These are phyloP conservation scores for Chelidonichthys spinosus DNA, from an alignment of 2,797 vertebrate genomes.

Conservation along the genomic window DNA sequence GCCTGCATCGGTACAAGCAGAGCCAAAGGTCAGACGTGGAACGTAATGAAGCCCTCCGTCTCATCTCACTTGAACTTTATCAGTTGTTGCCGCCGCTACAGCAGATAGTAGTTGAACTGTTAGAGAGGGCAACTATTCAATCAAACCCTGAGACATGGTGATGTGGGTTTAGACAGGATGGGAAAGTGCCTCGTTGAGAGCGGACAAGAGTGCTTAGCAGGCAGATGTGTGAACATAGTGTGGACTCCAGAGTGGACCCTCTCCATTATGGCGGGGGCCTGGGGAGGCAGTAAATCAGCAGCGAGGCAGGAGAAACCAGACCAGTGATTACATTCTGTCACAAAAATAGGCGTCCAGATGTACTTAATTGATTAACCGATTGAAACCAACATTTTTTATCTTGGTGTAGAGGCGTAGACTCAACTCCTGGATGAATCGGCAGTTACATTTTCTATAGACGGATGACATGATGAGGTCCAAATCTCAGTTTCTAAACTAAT, in stretches of 20 bases:
- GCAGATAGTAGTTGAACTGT: slow-evolving; percentile 31
- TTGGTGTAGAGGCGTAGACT: too few species aligned
- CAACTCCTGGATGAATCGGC: neutral
- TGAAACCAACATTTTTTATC: neutral
- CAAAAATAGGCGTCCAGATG: neutral
- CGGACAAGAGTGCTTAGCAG: slow-evolving; percentile 27
- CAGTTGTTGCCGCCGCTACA: slow-evolving; percentile 2
- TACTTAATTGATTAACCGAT: slow-evolving; percentile 1
- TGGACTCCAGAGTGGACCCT: slow-evolving; percentile 5
- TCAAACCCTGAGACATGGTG: slow-evolving; percentile 23
- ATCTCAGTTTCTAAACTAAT: neutral
- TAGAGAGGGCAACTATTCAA: slow-evolving; percentile 35
- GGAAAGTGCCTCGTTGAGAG: slow-evolving; percentile 38
- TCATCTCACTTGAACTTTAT: slow-evolving; percentile 54
- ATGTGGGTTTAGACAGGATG: slow-evolving; percentile 16
- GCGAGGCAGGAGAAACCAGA: neutral
- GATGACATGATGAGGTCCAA: neutral
- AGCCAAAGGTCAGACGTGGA: neutral
- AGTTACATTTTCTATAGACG: too few species aligned
- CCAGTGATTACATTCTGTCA: neutral
- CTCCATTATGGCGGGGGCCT: neutral
- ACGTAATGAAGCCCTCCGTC: slow-evolving; percentile 28
- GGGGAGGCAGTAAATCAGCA: neutral
- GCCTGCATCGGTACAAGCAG: neutral
- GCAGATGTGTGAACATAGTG: slow-evolving; percentile 13